A percentile compares a stretch with the other conserved stretches of the same genome.
Evolutionary conservation across 2,113 vertebrate species (phyloP).

Genomic region (Oxyruncus cristatus): DNA sequence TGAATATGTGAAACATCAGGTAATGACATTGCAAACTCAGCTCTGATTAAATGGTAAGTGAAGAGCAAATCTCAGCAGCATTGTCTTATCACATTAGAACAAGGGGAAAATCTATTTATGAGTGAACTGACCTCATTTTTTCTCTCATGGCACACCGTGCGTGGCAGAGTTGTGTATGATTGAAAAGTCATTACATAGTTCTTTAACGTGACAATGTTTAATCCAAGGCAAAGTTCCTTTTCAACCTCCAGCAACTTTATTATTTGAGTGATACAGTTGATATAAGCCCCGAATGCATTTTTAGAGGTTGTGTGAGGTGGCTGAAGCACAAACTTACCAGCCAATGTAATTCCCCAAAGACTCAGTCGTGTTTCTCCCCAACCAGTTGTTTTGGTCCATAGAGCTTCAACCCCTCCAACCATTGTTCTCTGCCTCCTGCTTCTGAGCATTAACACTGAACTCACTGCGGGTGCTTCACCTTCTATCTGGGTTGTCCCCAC

Average conservation of each 20-base stretch:
- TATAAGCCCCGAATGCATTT: neutral
- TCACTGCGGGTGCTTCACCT: neutral
- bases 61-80: neutral
- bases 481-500: neutral
- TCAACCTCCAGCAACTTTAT: neutral
- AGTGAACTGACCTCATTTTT: neutral
- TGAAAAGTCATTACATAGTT: neutral
- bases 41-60: conserved; percentile 19
- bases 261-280: neutral
- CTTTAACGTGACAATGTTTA: neutral
- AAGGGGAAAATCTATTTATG: conserved; percentile 10
- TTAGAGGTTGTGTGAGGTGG: neutral
- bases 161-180: neutral
- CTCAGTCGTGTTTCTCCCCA: neutral
- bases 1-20: neutral
- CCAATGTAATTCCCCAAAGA: neutral
- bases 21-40: neutral
- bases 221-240: neutral
- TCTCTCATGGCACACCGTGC: neutral
- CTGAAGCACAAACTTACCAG: neutral
- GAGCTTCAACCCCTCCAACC: neutral
- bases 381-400: neutral
- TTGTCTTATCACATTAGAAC: neutral
- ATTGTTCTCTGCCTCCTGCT: neutral
- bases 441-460: neutral